These are phyloP conservation scores for Hippolais icterina DNA, from an alignment of 2,113 vertebrate genomes.

Conservation along the genomic window DNA sequence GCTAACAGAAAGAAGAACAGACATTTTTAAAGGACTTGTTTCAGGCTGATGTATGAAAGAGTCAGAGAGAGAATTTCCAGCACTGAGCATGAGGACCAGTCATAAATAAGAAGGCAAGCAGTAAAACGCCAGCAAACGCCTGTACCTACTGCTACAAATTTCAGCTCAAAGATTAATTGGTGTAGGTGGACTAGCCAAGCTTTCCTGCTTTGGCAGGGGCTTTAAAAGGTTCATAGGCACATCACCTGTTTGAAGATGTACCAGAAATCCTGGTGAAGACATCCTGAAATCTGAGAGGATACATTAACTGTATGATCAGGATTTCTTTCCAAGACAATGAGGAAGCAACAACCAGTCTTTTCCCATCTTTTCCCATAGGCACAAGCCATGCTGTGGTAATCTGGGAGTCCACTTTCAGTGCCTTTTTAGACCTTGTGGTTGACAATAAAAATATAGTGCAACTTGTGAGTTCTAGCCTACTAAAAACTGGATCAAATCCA, in stretches of 20 bases:
- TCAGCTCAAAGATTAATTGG: neutral
- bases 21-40: neutral
- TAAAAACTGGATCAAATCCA: constrained; percentile 6
- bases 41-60: neutral
- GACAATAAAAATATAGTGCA: neutral
- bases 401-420: neutral
- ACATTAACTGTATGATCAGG: neutral
- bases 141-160: neutral
- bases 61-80: neutral
- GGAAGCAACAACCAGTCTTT: fast-evolving
- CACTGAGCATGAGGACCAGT: neutral
- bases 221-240: neutral
- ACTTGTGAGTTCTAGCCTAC: neutral
- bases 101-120: constrained; percentile 3
- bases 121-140: neutral
- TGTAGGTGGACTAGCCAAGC: neutral
- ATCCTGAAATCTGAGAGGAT: neutral
- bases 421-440: neutral
- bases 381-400: fast-evolving
- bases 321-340: neutral
- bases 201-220: neutral
- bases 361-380: neutral
- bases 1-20: neutral
- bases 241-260: neutral
- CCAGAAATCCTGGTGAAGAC: neutral